phyloP scores from a whole-genome alignment of 2,113 vertebrate genomes.

The Lates calcarifer region DNA sequence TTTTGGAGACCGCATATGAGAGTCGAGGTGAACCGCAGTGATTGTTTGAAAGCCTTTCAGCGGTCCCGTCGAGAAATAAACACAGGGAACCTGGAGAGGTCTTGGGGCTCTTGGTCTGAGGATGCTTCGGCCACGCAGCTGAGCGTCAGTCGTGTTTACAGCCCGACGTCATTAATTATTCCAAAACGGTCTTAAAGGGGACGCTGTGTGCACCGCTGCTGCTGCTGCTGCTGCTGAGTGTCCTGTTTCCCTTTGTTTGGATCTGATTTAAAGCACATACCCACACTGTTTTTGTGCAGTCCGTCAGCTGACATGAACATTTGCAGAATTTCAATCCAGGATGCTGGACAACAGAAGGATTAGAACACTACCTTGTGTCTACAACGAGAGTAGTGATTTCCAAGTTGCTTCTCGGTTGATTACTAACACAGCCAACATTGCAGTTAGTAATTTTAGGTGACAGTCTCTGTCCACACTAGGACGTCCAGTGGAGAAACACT shows the following conservation, averaged over 20 bases:
- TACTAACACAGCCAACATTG: conserved; percentile 7
- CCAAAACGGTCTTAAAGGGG: conserved; percentile 76
- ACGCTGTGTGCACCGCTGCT: conserved; percentile 13
- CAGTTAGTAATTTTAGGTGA: conserved; percentile 22
- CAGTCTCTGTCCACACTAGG: neutral
- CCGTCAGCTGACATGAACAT: neutral
- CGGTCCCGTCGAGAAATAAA: conserved; percentile 61
- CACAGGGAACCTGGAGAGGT: conserved; percentile 37
- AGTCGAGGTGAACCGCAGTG: conserved; percentile 63
- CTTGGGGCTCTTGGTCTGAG: conserved; percentile 54
- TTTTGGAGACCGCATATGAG: conserved; percentile 81
- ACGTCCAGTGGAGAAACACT: conserved; percentile 59
- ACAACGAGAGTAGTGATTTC: neutral
- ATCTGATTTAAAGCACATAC: neutral
- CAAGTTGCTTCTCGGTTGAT: neutral
- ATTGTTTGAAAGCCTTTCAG: conserved; percentile 29
- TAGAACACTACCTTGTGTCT: no score
- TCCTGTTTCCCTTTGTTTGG: conserved; percentile 41
- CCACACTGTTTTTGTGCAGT: neutral
- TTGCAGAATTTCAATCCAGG: neutral
- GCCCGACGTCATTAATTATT: conserved; percentile 83
- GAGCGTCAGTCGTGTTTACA: conserved; percentile 84
- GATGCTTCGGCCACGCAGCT: conserved; percentile 81
- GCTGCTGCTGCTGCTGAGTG: neutral
- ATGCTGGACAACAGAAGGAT: neutral